Evolutionary conservation across 2,113 vertebrate species (phyloP).

Genomic region (Thermophis baileyi): DNA sequence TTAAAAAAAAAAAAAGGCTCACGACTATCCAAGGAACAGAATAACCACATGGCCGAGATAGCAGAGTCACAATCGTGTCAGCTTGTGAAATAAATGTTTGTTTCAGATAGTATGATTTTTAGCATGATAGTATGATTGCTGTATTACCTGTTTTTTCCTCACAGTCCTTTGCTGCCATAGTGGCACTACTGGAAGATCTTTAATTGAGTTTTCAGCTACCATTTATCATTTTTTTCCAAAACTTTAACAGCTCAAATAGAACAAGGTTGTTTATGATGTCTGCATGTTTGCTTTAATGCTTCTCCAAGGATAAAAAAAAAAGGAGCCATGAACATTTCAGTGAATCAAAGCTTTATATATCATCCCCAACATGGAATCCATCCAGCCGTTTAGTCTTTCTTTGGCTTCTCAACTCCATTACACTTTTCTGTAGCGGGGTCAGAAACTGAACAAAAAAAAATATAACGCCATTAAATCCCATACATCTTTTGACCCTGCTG

Average conservation of each 20-base stretch:
- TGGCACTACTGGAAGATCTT: not conserved
- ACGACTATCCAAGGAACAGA: not conserved
- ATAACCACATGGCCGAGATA: too few species aligned
- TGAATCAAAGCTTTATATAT: constrained; percentile 43
- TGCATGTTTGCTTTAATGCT: constrained; percentile 41
- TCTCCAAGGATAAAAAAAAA: constrained; percentile 42
- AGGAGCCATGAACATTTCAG: constrained; percentile 35
- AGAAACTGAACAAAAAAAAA: not conserved
- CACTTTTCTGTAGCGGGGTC: not conserved
- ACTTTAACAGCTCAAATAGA: constrained; percentile 27
- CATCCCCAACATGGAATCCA: constrained; percentile 23
- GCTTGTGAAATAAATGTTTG: not conserved
- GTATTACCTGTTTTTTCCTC: constrained; percentile 28
- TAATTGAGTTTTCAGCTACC: constrained; percentile 32
- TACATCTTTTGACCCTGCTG: not conserved
- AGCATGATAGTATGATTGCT: constrained; percentile 12
- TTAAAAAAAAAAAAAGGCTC: not conserved
- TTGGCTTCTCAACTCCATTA: constrained; percentile 17
- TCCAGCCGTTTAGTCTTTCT: constrained; percentile 11
- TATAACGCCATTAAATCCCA: not conserved
- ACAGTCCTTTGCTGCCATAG: constrained; percentile 33
- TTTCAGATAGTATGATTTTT: not conserved
- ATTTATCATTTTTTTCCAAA: constrained; percentile 40
- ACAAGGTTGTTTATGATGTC: constrained; percentile 11
- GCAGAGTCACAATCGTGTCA: not conserved